Percentiles rank a stretch among this genome's conserved stretches.
These are phyloP conservation scores for Rhyacophila evoluta DNA, from an alignment of 2,888 invertebrate genomes.

Conservation along the genomic window DNA sequence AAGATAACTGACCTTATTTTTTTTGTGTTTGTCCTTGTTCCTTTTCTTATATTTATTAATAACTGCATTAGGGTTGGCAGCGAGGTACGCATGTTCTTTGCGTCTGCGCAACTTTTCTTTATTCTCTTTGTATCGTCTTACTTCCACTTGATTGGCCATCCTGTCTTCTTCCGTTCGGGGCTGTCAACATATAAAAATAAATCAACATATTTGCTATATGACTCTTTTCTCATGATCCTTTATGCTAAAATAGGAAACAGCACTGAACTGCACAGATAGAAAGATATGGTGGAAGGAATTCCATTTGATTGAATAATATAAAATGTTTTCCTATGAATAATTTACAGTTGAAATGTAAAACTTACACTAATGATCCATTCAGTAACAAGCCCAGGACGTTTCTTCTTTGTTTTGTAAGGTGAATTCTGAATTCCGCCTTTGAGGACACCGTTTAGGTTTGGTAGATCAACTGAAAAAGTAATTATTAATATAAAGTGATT, in stretches of 20 bases:
- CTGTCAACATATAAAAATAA: conserved; percentile 62
- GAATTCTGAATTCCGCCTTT: conserved; percentile 28
- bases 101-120: conserved; percentile 82
- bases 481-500: too few relatives aligned
- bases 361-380: conserved; percentile 74
- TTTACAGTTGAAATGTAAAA: too few relatives aligned
- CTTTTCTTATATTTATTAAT: conserved; percentile 62
- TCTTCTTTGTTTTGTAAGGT: conserved; percentile 63
- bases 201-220: conserved; percentile 38
- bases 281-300: too few relatives aligned
- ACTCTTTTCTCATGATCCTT: too few relatives aligned
- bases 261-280: too few relatives aligned
- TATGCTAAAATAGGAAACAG: too few relatives aligned
- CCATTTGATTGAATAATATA: too few relatives aligned
- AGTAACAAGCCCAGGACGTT: conserved; percentile 73
- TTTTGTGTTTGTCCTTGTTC: conserved; percentile 57
- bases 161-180: conserved; percentile 86
- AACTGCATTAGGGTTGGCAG: conserved; percentile 57
- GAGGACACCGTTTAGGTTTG: conserved; percentile 42
- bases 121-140: conserved; percentile 81
- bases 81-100: conserved; percentile 65
- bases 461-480: too few relatives aligned
- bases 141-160: conserved; percentile 75
- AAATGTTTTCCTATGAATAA: too few relatives aligned
- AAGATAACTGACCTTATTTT: conserved; percentile 51